phyloP scores from a whole-genome alignment of 2,113 vertebrate species.

The Athene noctua region DNA sequence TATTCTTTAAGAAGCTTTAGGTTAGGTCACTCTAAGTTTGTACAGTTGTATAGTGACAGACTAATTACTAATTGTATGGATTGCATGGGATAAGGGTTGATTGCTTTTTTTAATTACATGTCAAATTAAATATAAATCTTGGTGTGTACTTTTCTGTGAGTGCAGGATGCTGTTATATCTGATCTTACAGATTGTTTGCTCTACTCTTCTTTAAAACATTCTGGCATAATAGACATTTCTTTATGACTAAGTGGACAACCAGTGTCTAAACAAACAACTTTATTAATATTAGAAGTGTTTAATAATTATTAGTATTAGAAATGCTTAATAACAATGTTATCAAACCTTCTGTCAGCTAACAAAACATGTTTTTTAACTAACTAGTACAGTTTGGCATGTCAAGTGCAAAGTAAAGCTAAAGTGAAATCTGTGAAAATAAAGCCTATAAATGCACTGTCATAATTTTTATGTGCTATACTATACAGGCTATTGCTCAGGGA shows the following conservation, averaged over 20 bases:
- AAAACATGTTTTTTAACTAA: background rate
- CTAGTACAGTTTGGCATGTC: background rate
- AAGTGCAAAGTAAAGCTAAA: background rate
- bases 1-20: background rate
- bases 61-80: background rate
- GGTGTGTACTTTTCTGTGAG: background rate
- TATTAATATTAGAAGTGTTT: background rate
- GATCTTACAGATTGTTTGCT: background rate
- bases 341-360: background rate
- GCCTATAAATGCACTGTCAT: background rate
- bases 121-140: background rate
- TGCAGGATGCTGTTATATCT: background rate
- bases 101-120: background rate
- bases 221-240: background rate
- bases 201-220: background rate
- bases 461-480: background rate
- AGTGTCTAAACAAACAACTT: background rate
- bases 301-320: background rate
- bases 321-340: background rate
- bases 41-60: background rate
- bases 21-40: background rate
- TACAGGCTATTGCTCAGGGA: background rate
- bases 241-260: background rate
- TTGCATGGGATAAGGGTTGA: background rate
- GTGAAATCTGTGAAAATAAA: background rate